Base-by-base conservation (phyloP, 2,797 vertebrate genomes). In the Acrossocheilus wenchowensis region DNA sequence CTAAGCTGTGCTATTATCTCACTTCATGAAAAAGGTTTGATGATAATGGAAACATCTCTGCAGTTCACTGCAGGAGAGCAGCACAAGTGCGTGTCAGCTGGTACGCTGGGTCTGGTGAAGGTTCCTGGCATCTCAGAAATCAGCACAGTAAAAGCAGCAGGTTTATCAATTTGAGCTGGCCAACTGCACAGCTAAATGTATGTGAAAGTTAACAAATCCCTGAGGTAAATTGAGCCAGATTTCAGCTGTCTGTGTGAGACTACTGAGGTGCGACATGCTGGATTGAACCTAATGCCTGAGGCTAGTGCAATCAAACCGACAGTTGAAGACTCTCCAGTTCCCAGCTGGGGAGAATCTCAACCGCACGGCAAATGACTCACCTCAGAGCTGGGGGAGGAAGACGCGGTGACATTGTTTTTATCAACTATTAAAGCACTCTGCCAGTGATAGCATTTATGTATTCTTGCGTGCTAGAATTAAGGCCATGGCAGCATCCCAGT, bases 181-280 rank as follows among this genome's bases (percentile, higher is more conserved):
- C 95, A 96, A 95, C 94, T 96, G 95, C 94, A 95, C 94, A 93
- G 93, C 94, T 96, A 96, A 97, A 96, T 94, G 94, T 94, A 96
- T 95, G 95, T 96, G 96, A 96, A 96, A 97, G 94, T 96, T 96
- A 96, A 96, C 96, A 96, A 96, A 96, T 96, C 96, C 95, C 95
- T 91, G 87, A 94, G 93, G 95, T 94, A 95, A 95, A 93, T 94
- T 94, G 95, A 95, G 93, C 94, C 95, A 93, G 96, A 95, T 96
- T 96, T 96, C 95, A 95, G 94, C 91, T 94, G 94, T 95, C 95
- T 96, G 92, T 94, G 93, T 94, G 64, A 90, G 95, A 94, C 95
- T 95, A 95, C 94, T 97, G 95, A 96, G 95, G 95, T 97, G 96
- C 88, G 92, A 97, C 96, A 94, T 94, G 92, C 94, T 93, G 94